Evolutionary conservation across 2,888 invertebrate species (phyloP), one percentile per base, ranked within the genome.

Genomic region (Taphrorychus bicolor): DNA sequence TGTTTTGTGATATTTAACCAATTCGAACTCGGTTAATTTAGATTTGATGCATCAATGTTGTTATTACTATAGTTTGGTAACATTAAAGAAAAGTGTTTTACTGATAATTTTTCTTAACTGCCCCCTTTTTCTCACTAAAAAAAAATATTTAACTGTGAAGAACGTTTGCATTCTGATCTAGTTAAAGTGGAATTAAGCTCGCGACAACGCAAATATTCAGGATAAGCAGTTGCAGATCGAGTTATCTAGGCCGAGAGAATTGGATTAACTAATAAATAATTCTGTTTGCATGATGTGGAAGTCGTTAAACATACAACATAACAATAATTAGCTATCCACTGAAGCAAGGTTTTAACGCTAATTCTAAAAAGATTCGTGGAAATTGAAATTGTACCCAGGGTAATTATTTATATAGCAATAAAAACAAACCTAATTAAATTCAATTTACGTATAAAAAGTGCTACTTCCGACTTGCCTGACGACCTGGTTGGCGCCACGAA

Each of bases 211-310:
- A 45, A 32, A 32, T 32, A 60, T 52, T 60, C 49, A 60, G 60
- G 57, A 63, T 58, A 63, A 51, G 41, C 41, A 57, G 63, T 58
- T 57, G 57, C 42, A 45, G 54, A 57, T 51, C 57, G 23, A 21
- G 57, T 22, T 63, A 63, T 57, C 63, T 63, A 48, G 63, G 63
- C 54, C 63, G 54, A 62, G 45, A 48, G 19, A 62, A 56, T 19
- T 48, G 53, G 62, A 53, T 62, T 56, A 32, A 9, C 5, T 56
- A 21, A 24, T 51, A 24, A 48, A 62, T 54, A 48, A 56, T 62
- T 62, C 62, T 56, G 53, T 61, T 24, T 16, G 45, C 58, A 24
- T 42, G 17, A 16, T 45, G 32, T 32, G 32, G 17, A 14, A 45
- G 45, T 45, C 45, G 45, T 5, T 45, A 16, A 45, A 14, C 32